Evolutionary conservation across 1,140 invertebrate species (phyloP), one percentile per base, ranked within the genome.

Genomic region (Drosophila carrolli): DNA sequence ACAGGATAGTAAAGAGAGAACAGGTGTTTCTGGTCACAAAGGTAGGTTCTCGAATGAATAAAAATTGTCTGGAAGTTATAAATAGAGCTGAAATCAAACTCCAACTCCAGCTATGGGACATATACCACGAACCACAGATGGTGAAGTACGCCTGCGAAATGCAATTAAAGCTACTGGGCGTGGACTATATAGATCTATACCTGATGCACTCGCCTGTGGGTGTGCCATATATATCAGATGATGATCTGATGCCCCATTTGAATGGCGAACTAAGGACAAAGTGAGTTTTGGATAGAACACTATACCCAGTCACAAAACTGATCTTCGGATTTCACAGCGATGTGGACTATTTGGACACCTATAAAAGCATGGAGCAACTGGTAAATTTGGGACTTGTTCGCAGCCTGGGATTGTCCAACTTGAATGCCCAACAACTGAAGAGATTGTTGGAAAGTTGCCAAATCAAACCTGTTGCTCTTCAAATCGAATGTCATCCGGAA

Each of bases 371-470:
- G 94, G 98, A 98, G 93, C 93, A 95, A 43, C 94, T 96, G 50
- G 95, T 95, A 3, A 92, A 94, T n/a, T 92, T 95, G 57, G 97
- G 97, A 0, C 93, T 97, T 9, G 93, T 94, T 0, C 95, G 94
- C 54, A 95, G 95, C 50, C 96, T 99, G 78, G 98, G 98, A 2
- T 59, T 98, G 5, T 98, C 97, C n/a, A 99, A 98, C 92, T 98
- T 98, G 90, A 98, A 97, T 89, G 95, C 93, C 43, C 85, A 94
- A 40, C 98, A 98, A 92, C 94, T 98, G 19, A 93, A 95, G 51
- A 93, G 96, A 19, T 74, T 99, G 5, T 77, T 97, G 14, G 92
- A 94, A 6, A 93, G 91, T 23, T 94, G 95, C 0, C 94, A 91
- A 27, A 94, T 98, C 16, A 96, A 95, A 75, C 98, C 97, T 0